A percentile compares a stretch with the other conserved stretches of the same genome.
Conservation (phyloP, 2,113 vertebrate species). For the Syngnathoides biaculeatus region DNA sequence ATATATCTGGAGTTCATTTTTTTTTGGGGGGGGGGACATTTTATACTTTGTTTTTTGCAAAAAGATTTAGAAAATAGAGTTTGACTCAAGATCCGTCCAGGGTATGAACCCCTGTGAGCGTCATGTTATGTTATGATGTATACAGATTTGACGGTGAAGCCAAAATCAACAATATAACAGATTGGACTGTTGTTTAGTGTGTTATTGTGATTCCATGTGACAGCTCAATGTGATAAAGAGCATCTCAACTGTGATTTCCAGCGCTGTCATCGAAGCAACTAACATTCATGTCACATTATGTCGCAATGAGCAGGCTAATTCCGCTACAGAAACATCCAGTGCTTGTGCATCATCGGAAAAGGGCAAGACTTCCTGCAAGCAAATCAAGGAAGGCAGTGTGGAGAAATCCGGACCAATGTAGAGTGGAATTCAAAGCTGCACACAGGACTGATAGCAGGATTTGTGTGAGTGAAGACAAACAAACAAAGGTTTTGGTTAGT, state of each 20-base stretch:
- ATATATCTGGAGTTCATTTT: too few species aligned
- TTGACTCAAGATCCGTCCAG: not conserved
- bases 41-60: not conserved
- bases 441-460: conserved; percentile 40
- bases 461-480: conserved; percentile 51
- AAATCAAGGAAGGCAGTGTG: conserved; percentile 33
- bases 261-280: conserved; percentile 5
- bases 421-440: conserved; percentile 50
- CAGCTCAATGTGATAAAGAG: conserved; percentile 1
- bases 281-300: not conserved
- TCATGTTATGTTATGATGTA: not conserved
- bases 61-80: not conserved
- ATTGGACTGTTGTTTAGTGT: not conserved
- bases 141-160: not conserved
- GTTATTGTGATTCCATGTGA: conserved; percentile 1
- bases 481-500: conserved; percentile 54
- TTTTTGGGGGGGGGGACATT: too few species aligned
- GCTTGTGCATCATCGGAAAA: conserved; percentile 12
- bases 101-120: not conserved
- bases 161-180: not conserved
- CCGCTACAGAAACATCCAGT: not conserved
- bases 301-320: conserved; percentile 8
- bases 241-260: not conserved
- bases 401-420: conserved; percentile 57
- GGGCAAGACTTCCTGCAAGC: conserved; percentile 18